Evolutionary conservation across 92 coral and sea anemone species (phyloP).

Genomic region (Actinernus sp.): DNA sequence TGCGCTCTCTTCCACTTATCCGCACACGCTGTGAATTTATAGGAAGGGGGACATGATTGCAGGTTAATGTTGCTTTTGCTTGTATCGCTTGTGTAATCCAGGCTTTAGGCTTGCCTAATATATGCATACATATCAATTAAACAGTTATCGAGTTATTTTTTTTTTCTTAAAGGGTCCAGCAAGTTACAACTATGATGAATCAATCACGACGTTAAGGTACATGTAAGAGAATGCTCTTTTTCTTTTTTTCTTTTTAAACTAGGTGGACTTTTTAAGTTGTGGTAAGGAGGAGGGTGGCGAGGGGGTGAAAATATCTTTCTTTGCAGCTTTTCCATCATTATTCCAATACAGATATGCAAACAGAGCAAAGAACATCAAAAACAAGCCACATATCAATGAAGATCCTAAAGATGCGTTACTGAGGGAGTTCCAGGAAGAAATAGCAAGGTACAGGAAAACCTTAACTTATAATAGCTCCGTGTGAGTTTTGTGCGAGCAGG

Average conservation of each 20-base stretch:
- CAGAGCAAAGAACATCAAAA: conserved; percentile 97
- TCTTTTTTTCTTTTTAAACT: too few relatives aligned
- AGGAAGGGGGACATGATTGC: too few relatives aligned
- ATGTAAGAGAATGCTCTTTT: too few relatives aligned
- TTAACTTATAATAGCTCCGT: background rate
- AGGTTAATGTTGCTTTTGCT: too few relatives aligned
- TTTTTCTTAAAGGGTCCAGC: conserved; percentile 86
- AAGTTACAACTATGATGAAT: conserved; percentile 97
- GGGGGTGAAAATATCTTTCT: too few relatives aligned
- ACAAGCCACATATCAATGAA: conserved; percentile 98
- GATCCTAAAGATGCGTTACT: conserved; percentile 99
- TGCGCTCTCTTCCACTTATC: too few relatives aligned
- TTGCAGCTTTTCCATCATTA: too few relatives aligned
- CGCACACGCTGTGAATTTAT: too few relatives aligned
- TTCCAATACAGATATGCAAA: conserved; percentile 83
- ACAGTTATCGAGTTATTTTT: background rate
- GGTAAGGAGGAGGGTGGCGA: too few relatives aligned
- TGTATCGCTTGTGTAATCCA: too few relatives aligned
- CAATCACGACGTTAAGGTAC: conserved; percentile 92
- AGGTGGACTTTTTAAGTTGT: too few relatives aligned
- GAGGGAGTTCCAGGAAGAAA: conserved; percentile 99
- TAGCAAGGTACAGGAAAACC: conserved; percentile 61
- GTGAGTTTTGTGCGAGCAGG: background rate
- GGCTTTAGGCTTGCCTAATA: too few relatives aligned
- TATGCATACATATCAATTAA: background rate